A percentile compares a stretch with the other conserved stretches of the same genome.
phyloP scores from a whole-genome alignment of 92 coral and sea anemone genomes.

The Diadumene lineata region DNA sequence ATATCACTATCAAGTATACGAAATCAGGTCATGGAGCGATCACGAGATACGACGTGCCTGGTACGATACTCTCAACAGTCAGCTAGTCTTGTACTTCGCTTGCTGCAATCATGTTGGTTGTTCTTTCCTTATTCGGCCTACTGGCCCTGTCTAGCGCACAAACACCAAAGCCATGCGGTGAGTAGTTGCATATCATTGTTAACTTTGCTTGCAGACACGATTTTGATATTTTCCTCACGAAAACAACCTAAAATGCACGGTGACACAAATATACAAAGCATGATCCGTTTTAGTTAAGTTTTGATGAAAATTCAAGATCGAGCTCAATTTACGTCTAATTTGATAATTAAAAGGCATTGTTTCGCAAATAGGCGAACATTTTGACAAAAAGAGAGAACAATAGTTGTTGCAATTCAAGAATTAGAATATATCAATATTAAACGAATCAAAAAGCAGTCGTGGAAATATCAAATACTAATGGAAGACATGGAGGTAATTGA shows the following conservation, averaged over 20 bases:
- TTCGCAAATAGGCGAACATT: too few relatives aligned
- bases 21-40: background rate
- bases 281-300: too few relatives aligned
- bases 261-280: too few relatives aligned
- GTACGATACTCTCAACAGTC: background rate
- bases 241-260: background rate
- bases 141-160: slow-evolving; percentile 43
- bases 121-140: slow-evolving; percentile 28
- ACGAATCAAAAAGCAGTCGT: too few relatives aligned
- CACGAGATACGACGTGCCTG: background rate
- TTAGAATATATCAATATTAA: too few relatives aligned
- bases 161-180: slow-evolving; percentile 49
- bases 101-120: slow-evolving; percentile 33
- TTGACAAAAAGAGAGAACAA: too few relatives aligned
- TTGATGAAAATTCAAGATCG: too few relatives aligned
- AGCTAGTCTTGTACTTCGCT: background rate
- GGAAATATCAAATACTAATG: too few relatives aligned
- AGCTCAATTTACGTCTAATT: background rate
- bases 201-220: background rate
- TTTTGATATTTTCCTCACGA: background rate
- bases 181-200: background rate
- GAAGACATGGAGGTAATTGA: too few relatives aligned
- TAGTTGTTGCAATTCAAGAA: too few relatives aligned
- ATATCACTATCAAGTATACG: too few relatives aligned
- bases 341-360: too few relatives aligned